phyloP scores from a whole-genome alignment of 2,797 vertebrate species.

The Rhinella marina region DNA sequence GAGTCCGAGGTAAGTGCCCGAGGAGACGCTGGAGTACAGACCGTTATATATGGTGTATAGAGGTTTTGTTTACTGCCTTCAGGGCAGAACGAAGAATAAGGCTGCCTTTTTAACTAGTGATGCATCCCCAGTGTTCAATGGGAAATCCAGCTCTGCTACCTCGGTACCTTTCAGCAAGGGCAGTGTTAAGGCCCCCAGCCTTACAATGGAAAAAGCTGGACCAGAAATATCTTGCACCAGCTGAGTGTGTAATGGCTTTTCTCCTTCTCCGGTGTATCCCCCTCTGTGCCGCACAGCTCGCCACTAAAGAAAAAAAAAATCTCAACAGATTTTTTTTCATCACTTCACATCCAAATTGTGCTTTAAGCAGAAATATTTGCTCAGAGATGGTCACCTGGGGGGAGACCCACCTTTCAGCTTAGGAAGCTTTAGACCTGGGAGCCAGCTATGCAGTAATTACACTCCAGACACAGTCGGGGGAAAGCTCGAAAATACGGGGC shows the following conservation, averaged over 20 bases:
- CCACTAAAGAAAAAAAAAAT: conserved; percentile 17
- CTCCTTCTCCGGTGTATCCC: background rate
- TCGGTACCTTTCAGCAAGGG: background rate
- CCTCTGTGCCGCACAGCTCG: background rate
- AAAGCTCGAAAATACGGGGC: background rate
- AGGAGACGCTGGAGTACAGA: background rate
- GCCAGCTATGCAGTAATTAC: background rate
- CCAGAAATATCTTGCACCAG: conserved; percentile 29
- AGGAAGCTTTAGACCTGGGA: conserved; percentile 3
- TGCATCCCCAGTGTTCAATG: background rate
- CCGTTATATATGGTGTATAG: too few species aligned
- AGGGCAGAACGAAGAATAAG: background rate
- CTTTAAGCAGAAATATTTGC: conserved; percentile 12
- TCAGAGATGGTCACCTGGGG: background rate
- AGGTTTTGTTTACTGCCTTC: background rate
- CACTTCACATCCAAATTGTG: background rate
- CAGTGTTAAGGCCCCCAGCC: conserved; percentile 34
- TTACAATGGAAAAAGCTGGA: background rate
- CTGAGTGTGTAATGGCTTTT: conserved; percentile 53
- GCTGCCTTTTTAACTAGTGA: background rate
- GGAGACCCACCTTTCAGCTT: conserved; percentile 22
- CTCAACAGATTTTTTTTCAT: conserved; percentile 24
- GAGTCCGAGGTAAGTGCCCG: background rate
- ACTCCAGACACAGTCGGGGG: background rate
- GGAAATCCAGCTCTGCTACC: background rate